These are phyloP conservation scores for Acanthurus lineatus DNA, from an alignment of 2,797 vertebrate species.

Conservation along the genomic window DNA sequence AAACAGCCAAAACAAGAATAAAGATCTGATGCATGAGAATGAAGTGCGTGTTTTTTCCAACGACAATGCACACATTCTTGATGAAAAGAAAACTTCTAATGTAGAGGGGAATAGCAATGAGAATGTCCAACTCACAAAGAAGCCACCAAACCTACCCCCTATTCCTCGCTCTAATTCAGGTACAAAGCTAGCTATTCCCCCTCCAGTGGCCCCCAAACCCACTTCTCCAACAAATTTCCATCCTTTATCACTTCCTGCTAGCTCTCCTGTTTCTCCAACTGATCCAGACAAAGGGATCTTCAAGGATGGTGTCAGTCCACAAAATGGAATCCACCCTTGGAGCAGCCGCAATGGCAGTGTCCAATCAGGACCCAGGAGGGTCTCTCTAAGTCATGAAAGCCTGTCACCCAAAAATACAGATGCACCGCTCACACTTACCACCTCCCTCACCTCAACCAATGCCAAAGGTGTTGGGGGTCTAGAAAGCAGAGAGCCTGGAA, in stretches of 20 bases:
- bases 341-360: conserved; percentile 82
- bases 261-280: conserved; percentile 79
- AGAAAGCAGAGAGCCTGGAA: conserved; percentile 79
- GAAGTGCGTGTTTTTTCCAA: conserved; percentile 48
- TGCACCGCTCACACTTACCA: conserved; percentile 74
- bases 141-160: conserved; percentile 41
- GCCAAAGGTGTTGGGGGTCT: conserved; percentile 68
- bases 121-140: conserved; percentile 45
- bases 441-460: conserved; percentile 77
- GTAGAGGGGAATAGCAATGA: conserved; percentile 58
- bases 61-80: conserved; percentile 48
- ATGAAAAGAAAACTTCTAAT: conserved; percentile 46
- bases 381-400: conserved; percentile 88
- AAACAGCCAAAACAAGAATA: conserved; percentile 62
- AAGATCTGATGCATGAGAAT: conserved; percentile 57
- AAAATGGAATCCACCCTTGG: conserved; percentile 84
- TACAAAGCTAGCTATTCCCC: conserved; percentile 72
- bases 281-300: conserved; percentile 77
- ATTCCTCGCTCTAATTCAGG: conserved; percentile 75
- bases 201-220: conserved; percentile 81
- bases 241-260: conserved; percentile 76
- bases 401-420: conserved; percentile 85
- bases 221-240: conserved; percentile 69
- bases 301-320: conserved; percentile 67
- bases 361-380: conserved; percentile 79